Evolutionary conservation across 2,113 vertebrate genomes (phyloP).

Genomic region (Varanus komodoensis): DNA sequence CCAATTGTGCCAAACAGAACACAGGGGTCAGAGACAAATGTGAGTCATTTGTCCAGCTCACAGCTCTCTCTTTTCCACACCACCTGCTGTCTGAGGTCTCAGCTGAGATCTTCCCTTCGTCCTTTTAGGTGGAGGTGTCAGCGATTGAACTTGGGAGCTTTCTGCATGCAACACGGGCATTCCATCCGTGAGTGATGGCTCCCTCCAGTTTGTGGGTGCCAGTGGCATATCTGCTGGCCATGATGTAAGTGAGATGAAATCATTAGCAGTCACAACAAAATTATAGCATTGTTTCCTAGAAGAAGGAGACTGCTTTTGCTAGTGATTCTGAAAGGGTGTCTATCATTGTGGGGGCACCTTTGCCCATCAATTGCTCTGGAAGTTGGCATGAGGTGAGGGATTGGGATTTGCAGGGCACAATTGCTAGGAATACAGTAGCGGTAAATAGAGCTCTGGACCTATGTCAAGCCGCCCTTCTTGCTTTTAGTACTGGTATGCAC

Average conservation of each 20-base stretch:
- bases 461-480: background rate
- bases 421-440: background rate
- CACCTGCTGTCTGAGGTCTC: background rate
- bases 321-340: background rate
- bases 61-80: background rate
- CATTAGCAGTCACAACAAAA: background rate
- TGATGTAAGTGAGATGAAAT: background rate
- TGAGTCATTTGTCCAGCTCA: background rate
- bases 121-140: background rate
- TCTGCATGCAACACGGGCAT: background rate
- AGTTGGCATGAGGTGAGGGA: background rate
- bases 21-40: background rate
- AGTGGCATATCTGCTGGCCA: background rate
- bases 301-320: background rate
- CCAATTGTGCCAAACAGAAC: background rate
- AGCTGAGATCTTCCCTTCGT: background rate
- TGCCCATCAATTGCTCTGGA: background rate
- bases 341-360: background rate
- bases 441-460: background rate
- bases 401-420: background rate
- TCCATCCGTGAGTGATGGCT: background rate
- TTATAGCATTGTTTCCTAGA: background rate
- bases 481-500: background rate
- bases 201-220: background rate
- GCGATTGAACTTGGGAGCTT: background rate